Evolutionary conservation across 2,888 invertebrate genomes (phyloP).

Genomic region (Drosophila melanosoma): DNA sequence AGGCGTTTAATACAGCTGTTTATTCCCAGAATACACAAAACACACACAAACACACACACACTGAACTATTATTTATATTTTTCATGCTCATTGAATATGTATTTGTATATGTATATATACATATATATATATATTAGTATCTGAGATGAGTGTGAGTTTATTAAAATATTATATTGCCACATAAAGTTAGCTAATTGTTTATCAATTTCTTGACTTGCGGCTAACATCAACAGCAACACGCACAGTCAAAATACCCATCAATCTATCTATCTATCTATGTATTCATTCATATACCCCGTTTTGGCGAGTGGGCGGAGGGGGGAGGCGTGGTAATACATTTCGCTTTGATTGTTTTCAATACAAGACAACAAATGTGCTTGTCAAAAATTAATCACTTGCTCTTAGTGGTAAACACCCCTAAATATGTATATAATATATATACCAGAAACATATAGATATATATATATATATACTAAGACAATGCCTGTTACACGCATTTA

Average conservation of each 20-base stretch:
- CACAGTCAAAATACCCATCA: constrained; percentile 22
- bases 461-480: constrained; percentile 20
- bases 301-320: background rate
- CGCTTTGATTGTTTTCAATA: constrained; percentile 79
- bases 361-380: constrained; percentile 76
- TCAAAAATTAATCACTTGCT: constrained; percentile 82
- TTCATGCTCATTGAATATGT: constrained; percentile 30
- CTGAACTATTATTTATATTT: constrained; percentile 34
- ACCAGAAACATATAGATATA: constrained; percentile 16
- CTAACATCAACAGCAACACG: constrained; percentile 21
- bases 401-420: constrained; percentile 56
- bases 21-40: constrained; percentile 40
- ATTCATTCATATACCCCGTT: constrained; percentile 2
- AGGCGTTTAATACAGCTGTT: constrained; percentile 43
- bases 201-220: constrained; percentile 61
- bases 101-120: background rate
- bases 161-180: constrained; percentile 38
- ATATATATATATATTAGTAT: too few species aligned
- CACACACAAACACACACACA: constrained; percentile 1
- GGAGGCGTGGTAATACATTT: constrained; percentile 62
- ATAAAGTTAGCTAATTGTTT: constrained; percentile 54
- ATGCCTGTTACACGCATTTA: constrained; percentile 75
- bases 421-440: constrained; percentile 7
- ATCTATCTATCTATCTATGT: background rate
- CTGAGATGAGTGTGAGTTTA: background rate